Base-by-base conservation (phyloP, 2,797 vertebrate species). In the Allobates femoralis region DNA sequence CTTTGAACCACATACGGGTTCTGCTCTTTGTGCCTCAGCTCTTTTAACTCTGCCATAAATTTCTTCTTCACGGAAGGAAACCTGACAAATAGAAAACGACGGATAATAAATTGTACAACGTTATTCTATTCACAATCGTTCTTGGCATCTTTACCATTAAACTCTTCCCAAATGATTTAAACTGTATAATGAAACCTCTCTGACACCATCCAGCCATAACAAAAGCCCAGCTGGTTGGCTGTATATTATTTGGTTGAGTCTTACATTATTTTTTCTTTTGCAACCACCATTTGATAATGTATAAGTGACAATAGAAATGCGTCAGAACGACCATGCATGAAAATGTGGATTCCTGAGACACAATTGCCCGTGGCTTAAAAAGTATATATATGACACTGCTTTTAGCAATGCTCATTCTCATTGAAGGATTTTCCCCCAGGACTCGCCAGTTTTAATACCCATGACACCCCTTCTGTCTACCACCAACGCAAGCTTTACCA, bases 1-100 rank as follows among this genome's bases (percentile, higher is more conserved):
- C 98, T 99, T 91, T 99, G 97, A 89, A 99, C 94, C 50, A 98
- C 93, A 7, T 98, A 98, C 0, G 98, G 97, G 88, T 94, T 99
- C 92, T 99, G 98, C 81, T 99, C 98, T 92, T 99, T 99, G 89
- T 98, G 97, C 34, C 97, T 94, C 79, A 99, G 92, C 93, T 99
- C 98, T 91, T 99, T 99, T 16, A 99, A 94, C 93, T 99, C 98
- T 0, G 97, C 96, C 93, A 99, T 97, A 90, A 99, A 99, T 93
- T 98, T 99, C 94, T 99, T 99, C 93, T 98, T 98, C 89, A 99
- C 98, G 84, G 96, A 96, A 77, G 97, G 98, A 93, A 99, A 99
- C 92, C 98, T 99, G 92, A 62, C 79, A 92, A 90, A 93, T 89
- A 53, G 87, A 8, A 91, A 41, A 21, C 14, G 84, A 88, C 90